Base-by-base conservation (phyloP, 2,113 vertebrate genomes). In the Lathamus discolor region DNA sequence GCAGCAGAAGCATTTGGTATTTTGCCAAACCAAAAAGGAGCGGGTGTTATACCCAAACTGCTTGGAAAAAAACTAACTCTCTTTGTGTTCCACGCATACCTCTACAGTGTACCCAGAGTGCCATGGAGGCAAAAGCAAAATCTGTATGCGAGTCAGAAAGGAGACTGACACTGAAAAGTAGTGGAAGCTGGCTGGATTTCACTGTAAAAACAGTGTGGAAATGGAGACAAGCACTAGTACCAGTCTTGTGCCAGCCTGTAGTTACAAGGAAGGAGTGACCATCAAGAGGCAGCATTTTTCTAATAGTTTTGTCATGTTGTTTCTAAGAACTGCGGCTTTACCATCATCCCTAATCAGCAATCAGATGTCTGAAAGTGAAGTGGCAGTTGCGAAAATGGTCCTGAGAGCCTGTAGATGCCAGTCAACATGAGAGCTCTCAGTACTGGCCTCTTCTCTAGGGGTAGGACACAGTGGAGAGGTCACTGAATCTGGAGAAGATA, bases 11-110 rank as follows among this genome's bases (percentile, higher is more conserved):
- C 63, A 66, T 86, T 90, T 90, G 75, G 72, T 80, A 41, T 77
- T 77, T 90, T 83, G 79, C 86, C 86, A 93, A 81, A 77, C 37
- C 41, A 77, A 83, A 88, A 96, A 59, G 72, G 72, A 94, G 18
- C 10, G 73, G 76, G 83, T 93, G 92, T 48, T 90, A 66, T 27
- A 90, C 75, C 75, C 79, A 70, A 69, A 70, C 29, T n/a, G 14
- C 57, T 87, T 62, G 69, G 64, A 93, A 92, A 52, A 52, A 64
- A 75, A 79, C 83, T 62, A 89, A 28, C 33, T 82, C 80, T 48
- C 81, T 93, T 76, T 87, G 66, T 93, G 33, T 61, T 92, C 82
- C 70, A 49, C 0, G 0, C 44, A 95, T 95, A 84, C 44, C 57
- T 92, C 66, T 79, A 12, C 67, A 52, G 8, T 57, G 52, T 55